A percentile compares a stretch with the other conserved stretches of the same genome.
These are phyloP conservation scores for Leptoteleia sp. DNA, from an alignment of 1,140 invertebrate genomes.

Conservation along the genomic window DNA sequence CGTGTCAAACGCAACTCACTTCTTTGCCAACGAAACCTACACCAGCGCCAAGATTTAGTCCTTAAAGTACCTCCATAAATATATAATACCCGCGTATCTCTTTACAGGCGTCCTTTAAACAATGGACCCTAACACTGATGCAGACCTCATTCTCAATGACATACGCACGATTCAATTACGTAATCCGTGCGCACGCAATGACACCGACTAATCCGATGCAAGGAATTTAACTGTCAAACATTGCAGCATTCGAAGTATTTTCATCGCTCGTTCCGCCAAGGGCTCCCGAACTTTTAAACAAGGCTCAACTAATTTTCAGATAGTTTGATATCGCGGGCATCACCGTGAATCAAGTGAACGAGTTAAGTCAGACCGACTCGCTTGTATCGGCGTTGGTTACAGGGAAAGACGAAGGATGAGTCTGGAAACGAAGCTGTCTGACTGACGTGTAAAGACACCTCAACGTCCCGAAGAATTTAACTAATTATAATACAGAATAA, in stretches of 20 bases:
- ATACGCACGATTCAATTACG: too few species aligned
- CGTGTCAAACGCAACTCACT: too few species aligned
- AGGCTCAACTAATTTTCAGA: slow-evolving; percentile 80
- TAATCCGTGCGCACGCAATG: too few species aligned
- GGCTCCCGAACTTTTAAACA: slow-evolving; percentile 78
- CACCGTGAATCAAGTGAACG: slow-evolving; percentile 73
- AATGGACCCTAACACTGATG: too few species aligned
- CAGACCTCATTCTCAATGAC: too few species aligned
- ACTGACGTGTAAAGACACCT: slow-evolving; percentile 82
- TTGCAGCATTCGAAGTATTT: slow-evolving; percentile 28
- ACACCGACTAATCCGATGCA: too few species aligned
- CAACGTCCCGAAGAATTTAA: slow-evolving; percentile 81
- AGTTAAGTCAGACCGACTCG: slow-evolving; percentile 78
- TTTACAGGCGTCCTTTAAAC: too few species aligned
- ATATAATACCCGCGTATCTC: too few species aligned
- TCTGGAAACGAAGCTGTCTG: slow-evolving; percentile 79
- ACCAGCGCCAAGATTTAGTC: too few species aligned
- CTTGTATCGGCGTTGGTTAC: slow-evolving; percentile 69
- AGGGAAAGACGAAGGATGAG: slow-evolving; percentile 73
- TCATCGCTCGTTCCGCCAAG: slow-evolving; percentile 61
- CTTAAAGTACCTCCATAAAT: too few species aligned
- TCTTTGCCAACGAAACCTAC: too few species aligned
- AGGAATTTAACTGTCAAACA: too few species aligned
- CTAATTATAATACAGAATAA: slow-evolving; percentile 82
- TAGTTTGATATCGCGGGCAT: slow-evolving; percentile 79